Conservation (phyloP, 2,113 vertebrate genomes). For the Eupsittula cactorum region DNA sequence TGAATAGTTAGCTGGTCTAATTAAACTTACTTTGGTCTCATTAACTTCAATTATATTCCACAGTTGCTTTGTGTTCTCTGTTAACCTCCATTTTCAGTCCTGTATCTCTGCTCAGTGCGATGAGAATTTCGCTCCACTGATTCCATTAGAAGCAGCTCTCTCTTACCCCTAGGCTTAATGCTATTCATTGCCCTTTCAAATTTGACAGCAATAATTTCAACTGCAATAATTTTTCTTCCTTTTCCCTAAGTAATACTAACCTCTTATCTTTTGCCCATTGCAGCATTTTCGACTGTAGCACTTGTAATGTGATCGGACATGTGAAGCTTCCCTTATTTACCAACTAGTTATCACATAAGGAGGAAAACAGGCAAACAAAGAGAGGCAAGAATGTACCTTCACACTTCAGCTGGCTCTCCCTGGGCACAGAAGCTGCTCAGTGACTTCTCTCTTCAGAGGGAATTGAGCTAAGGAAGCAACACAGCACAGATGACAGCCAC, state of each 20-base stretch:
- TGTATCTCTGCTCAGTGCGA: neutral
- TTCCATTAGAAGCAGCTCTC: neutral
- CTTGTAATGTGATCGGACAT: neutral
- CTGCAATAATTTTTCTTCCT: neutral
- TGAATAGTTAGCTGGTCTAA: neutral
- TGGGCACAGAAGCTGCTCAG: neutral
- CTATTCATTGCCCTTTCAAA: conserved; percentile 13
- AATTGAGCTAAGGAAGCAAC: neutral
- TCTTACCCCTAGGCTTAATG: neutral
- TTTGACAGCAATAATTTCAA: neutral
- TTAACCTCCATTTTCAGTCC: neutral
- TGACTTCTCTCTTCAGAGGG: neutral
- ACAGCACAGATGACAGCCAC: neutral
- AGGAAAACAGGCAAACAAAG: neutral
- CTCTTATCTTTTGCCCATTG: neutral
- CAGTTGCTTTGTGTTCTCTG: neutral
- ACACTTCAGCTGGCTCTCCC: neutral
- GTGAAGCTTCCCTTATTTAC: neutral
- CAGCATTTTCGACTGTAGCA: neutral
- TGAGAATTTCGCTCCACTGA: neutral
- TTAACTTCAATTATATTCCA: neutral
- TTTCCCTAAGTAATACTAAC: neutral
- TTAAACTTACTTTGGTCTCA: neutral
- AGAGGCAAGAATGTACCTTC: neutral
- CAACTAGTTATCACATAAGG: neutral